Evolutionary conservation across 2,113 vertebrate species (phyloP).

Genomic region (Oreochromis niloticus): DNA sequence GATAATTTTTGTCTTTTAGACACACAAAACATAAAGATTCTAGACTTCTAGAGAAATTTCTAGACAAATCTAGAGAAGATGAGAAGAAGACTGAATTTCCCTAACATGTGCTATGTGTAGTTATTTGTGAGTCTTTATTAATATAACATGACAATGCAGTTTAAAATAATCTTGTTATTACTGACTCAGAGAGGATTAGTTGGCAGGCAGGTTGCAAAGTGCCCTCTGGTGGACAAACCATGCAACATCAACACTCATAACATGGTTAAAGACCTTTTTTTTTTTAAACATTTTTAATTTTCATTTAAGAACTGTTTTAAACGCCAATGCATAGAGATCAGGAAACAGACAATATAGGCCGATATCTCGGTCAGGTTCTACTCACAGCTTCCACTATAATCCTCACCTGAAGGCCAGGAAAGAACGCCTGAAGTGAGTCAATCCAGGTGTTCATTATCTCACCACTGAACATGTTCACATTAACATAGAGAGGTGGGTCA

Average conservation of each 20-base stretch:
- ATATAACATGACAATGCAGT: neutral
- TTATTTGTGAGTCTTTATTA: neutral
- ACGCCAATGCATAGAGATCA: neutral
- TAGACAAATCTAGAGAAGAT: neutral
- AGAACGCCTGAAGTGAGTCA: conserved; percentile 98
- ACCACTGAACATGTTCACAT: conserved; percentile 97
- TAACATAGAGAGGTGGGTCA: conserved; percentile 94
- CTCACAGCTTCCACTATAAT: neutral
- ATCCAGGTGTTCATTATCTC: conserved; percentile 99
- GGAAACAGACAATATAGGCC: neutral
- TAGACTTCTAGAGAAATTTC: neutral
- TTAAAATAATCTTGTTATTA: neutral
- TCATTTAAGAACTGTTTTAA: neutral
- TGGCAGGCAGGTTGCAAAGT: neutral
- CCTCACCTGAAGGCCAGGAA: conserved; percentile 92
- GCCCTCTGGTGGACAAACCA: neutral
- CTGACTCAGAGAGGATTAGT: neutral
- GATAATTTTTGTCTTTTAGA: neutral
- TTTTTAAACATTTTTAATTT: neutral
- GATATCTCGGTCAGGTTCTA: neutral
- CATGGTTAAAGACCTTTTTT: neutral
- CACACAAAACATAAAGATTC: neutral
- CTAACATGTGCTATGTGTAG: neutral
- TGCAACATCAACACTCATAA: neutral
- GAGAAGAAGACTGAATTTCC: neutral